Evolutionary conservation across 2,888 invertebrate genomes (phyloP), one percentile per base, ranked within the genome.

Genomic region (Synanthedon formicaeformis): DNA sequence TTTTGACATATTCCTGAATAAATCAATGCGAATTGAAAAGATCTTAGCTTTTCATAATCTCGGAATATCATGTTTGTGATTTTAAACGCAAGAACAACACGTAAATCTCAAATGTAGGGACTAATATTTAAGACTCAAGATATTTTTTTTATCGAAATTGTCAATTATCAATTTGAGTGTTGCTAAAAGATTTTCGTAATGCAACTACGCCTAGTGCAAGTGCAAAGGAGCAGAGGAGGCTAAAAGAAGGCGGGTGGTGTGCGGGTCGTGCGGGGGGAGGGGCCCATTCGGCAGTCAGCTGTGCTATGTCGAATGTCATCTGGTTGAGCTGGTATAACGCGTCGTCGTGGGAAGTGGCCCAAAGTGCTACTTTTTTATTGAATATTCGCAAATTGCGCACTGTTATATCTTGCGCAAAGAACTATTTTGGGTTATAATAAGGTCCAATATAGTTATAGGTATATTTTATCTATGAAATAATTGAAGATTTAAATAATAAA

Each of bases 211-310:
- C 50, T 13, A 13, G 65, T 73, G 71, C 74, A 72, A 62, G 60
- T 70, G 65, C 67, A 67, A 64, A 69, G 64, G 65, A 71, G 65
- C 69, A 73, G 71, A 61, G 66, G 62, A 64, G 69, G 12, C 64
- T 62, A 57, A 5, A 63, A 62, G 57, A 58, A 63, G 64, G 65
- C 58, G 60, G 59, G 62, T 65, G 64, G 62, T 60, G 61, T 59
- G 64, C 59, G 60, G 58, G 65, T 58, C 62, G 69, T 53, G 70
- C 57, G 63, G 64, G 59, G 60, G 56, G 60, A 68, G 70, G 67
- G 67, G 64, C 62, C 67, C 67, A 74, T 73, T 74, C 74, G 78
- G 67, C 81, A 85, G 86, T 87, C 86, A 86, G 86, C 86, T 87
- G 86, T 85, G 84, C 78, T 41, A 53, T 34, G 8, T 13, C 40